These are phyloP conservation scores for Tachycineta bicolor DNA, from an alignment of 2,113 vertebrate genomes.

Conservation along the genomic window DNA sequence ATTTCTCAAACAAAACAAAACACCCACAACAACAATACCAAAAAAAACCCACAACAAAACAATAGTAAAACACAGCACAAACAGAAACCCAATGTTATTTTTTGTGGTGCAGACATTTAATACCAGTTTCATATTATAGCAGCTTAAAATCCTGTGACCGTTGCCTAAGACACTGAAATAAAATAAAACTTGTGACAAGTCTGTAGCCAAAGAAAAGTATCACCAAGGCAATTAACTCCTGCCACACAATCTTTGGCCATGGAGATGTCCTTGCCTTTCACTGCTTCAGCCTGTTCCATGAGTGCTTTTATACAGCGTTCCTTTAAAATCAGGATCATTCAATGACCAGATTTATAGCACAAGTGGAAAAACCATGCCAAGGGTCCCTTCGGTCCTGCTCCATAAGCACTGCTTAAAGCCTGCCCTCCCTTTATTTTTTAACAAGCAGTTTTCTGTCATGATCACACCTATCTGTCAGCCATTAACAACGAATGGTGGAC, in stretches of 20 bases:
- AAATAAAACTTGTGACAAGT: background rate
- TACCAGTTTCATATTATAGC: background rate
- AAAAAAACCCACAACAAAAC: background rate
- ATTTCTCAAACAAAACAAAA: background rate
- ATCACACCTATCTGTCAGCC: background rate
- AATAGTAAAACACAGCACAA: background rate
- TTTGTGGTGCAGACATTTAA: background rate
- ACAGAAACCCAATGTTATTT: background rate
- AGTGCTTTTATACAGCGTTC: accelerated
- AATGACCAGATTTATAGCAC: background rate
- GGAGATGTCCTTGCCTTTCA: background rate
- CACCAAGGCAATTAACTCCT: background rate
- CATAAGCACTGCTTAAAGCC: background rate
- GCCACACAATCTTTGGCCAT: background rate
- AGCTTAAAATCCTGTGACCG: background rate
- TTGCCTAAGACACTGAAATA: background rate
- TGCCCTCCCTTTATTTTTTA: background rate
- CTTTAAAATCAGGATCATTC: background rate
- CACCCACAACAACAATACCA: too few species aligned
- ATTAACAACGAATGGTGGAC: background rate
- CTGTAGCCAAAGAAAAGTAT: background rate
- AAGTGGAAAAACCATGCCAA: background rate
- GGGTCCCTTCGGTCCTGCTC: background rate
- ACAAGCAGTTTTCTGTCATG: background rate
- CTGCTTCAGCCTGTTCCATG: background rate